Base-by-base conservation (phyloP, 2,113 vertebrate species). In the Pleuronectes platessa region DNA sequence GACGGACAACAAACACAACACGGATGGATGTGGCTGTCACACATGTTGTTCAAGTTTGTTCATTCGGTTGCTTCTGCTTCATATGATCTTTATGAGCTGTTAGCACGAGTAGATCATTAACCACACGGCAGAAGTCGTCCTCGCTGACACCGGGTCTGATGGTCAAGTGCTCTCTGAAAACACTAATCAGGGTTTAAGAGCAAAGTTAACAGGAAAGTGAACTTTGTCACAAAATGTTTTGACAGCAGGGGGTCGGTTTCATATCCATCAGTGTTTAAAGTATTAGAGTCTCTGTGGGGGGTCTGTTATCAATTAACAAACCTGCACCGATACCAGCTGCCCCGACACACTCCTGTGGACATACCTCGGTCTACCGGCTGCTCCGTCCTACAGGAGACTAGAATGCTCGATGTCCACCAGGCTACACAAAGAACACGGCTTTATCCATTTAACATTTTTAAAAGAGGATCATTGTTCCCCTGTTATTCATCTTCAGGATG, bases 251-350 rank as follows among this genome's bases (percentile, higher is more conserved):
- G 59, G 11, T 40, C 42, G 64, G 84, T 87, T 88, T 79, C 61
- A 21, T 78, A 83, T 86, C 63, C 1, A 18, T 4, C 54, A 61
- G 55, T 56, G 23, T 74, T 74, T 60, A 58, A 78, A 54, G 81
- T 60, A 71, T 84, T 64, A 73, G 31, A 65, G 27, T 68, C 81
- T 61, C 61, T 62, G 81, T 85, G 79, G 78, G 89, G 82, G 89
- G 86, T 85, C 71, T 66, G 86, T 90, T 89, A 87, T 89, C 64
- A 81, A 84, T 87, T 89, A 90, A 90, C 85, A 65, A 78, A 76
- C 51, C 61, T 21, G 49, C 78, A 77, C 26, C 2, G 73, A 89
- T 80, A 70, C 55, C 70, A 71, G 55, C 60, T 64, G 60, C 79
- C 35, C 81, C 70, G n/a, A n/a, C 73, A 68, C 53, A 54, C 62